Evolutionary conservation across 2,888 invertebrate genomes (phyloP).

Genomic region (Aproaerema taeniolella): DNA sequence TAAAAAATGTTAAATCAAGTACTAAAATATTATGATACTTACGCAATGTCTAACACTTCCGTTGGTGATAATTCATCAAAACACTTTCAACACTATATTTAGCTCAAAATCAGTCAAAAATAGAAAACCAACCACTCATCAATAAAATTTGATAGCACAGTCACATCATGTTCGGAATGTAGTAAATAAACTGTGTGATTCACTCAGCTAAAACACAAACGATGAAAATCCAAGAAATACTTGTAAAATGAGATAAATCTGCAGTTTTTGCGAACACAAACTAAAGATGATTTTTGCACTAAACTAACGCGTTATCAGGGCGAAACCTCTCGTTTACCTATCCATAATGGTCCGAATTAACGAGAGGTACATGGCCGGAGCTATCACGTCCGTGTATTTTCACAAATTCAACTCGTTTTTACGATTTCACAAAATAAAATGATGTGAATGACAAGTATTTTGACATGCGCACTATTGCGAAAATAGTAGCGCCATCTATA

Average conservation of each 20-base stretch:
- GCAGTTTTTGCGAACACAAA: constrained; percentile 32
- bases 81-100: constrained; percentile 43
- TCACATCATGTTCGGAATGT: constrained; percentile 47
- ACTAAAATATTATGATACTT: constrained; percentile 43
- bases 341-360: constrained; percentile 42
- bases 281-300: constrained; percentile 30
- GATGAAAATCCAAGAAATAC: constrained; percentile 45
- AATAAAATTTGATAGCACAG: constrained; percentile 34
- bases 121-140: constrained; percentile 52
- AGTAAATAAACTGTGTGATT: constrained; percentile 34
- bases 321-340: constrained; percentile 22
- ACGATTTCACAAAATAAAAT: constrained; percentile 66
- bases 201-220: constrained; percentile 28
- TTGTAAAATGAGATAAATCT: constrained; percentile 33
- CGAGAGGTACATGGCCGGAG: constrained; percentile 45
- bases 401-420: constrained; percentile 59
- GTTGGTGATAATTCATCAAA: constrained; percentile 51
- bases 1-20: constrained; percentile 21
- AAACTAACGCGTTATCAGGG: constrained; percentile 37
- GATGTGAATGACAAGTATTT: constrained; percentile 65
- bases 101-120: constrained; percentile 61
- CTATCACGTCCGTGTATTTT: constrained; percentile 49
- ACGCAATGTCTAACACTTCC: constrained; percentile 59
- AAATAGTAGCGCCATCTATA: constrained; percentile 39
- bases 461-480: constrained; percentile 66